Evolutionary conservation across 2,113 vertebrate genomes (phyloP), one percentile per base, ranked within the genome.

Genomic region (Oreochromis tanganicae): DNA sequence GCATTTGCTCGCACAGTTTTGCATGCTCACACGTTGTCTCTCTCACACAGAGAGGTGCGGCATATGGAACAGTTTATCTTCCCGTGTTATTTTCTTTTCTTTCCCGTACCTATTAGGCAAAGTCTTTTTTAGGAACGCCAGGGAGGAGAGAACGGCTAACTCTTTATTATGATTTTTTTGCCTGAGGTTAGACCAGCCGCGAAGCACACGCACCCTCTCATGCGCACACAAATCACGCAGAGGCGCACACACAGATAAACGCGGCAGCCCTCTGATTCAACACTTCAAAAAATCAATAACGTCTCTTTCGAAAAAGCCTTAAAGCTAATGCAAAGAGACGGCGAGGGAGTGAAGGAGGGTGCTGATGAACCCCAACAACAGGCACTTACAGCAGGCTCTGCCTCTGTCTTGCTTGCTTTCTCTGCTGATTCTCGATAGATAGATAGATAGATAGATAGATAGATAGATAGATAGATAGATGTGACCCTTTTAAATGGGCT

Each of bases 51-150:
- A 81, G n/a, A 87, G 41, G 6, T 3, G n/a, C 17, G 63, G 88
- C 95, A 96, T 95, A 95, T 96, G 95, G 95, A 95, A 95, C 92
- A 93, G 90, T 96, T 96, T 95, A 96, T 95, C 91, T 91, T 50
- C n/a, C 75, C 80, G 87, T 89, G 84, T 89, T 89, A 0, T 57
- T 79, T 54, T 71, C 34, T 89, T 93, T 89, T 94, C 93, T 57
- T 79, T 73, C 12, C 92, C 78, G 19, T 88, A 88, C 91, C 91
- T 95, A 94, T 96, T 95, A 95, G 93, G 90, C 87, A 93, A 87
- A 90, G 83, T 94, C 85, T 92, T 91, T 91, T 87, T 91, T 88
- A 68, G 48, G 78, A 92, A 81, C 83, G 82, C 82, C 79, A 78
- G 82, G 54, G 86, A 86, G 57, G 81, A 75, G 78, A 85, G 84